Evolutionary conservation across 2,888 invertebrate species (phyloP).

Genomic region (Melipona beecheii): DNA sequence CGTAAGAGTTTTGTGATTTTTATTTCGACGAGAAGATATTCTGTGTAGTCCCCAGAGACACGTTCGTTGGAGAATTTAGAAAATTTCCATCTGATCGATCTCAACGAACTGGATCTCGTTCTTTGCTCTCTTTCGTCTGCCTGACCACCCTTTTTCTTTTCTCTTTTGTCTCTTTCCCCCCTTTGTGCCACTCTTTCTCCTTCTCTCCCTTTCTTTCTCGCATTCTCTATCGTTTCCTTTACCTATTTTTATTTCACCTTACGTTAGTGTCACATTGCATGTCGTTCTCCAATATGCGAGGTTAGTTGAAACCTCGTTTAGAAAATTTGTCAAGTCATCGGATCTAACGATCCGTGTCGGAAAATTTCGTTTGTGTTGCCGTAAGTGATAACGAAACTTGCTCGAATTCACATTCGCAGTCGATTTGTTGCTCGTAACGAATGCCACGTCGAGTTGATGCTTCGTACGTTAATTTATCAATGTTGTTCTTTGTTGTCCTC

Average conservation of each 20-base stretch:
- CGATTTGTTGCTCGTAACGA: neutral
- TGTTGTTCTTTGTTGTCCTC: neutral
- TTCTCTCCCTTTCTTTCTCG: neutral
- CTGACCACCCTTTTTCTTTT: neutral
- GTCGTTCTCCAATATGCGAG: neutral
- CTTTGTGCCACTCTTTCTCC: neutral
- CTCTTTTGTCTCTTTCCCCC: neutral
- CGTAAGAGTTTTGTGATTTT: neutral
- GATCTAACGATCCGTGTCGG: neutral
- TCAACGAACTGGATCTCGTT: neutral
- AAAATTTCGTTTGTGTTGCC: neutral
- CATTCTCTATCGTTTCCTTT: neutral
- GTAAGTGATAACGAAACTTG: neutral
- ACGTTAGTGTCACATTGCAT: neutral
- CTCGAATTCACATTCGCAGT: neutral
- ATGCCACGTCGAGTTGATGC: neutral
- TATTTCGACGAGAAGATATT: neutral
- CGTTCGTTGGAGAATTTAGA: neutral
- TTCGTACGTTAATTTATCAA: neutral
- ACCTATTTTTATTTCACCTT: neutral
- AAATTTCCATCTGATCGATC: neutral
- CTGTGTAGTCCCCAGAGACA: too few species aligned
- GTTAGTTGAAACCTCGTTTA: neutral
- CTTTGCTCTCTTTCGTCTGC: neutral
- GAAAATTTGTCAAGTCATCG: neutral